phyloP scores from a whole-genome alignment of 92 coral and sea anemone genomes.

The Palythoa heliodiscus region DNA sequence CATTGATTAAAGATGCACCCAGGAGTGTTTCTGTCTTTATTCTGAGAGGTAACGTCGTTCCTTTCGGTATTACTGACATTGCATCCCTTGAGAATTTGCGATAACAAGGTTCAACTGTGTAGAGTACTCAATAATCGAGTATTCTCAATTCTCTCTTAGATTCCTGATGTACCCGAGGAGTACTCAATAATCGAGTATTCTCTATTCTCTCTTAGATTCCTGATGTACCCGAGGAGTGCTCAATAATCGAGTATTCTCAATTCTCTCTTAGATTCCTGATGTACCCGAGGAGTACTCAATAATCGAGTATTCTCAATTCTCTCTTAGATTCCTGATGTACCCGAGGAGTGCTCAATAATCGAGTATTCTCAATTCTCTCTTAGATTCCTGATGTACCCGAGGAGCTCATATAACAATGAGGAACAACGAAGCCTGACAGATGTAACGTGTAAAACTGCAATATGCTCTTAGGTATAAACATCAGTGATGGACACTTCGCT shows the following conservation, averaged over 20 bases:
- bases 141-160: slow-evolving; percentile 23
- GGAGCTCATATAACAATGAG: slow-evolving; percentile 45
- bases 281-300: slow-evolving; percentile 42
- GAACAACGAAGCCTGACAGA: neutral
- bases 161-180: slow-evolving; percentile 66
- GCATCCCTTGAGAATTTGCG: too few relatives aligned
- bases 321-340: too few relatives aligned
- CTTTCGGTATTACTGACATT: too few relatives aligned
- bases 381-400: slow-evolving; percentile 66
- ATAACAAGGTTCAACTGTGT: too few relatives aligned
- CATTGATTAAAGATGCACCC: too few relatives aligned
- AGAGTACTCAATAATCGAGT: neutral
- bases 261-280: slow-evolving; percentile 57
- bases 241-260: too few relatives aligned
- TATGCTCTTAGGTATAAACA: too few relatives aligned
- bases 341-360: neutral
- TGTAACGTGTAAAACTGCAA: neutral
- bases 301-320: neutral
- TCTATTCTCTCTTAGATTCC: slow-evolving; percentile 55
- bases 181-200: too few relatives aligned
- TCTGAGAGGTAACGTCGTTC: too few relatives aligned
- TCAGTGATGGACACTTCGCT: too few relatives aligned
- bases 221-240: slow-evolving; percentile 66
- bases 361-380: neutral
- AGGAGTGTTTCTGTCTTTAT: too few relatives aligned